These are phyloP conservation scores for Hypanus sabinus DNA, from an alignment of 2,113 vertebrate genomes.

Conservation along the genomic window DNA sequence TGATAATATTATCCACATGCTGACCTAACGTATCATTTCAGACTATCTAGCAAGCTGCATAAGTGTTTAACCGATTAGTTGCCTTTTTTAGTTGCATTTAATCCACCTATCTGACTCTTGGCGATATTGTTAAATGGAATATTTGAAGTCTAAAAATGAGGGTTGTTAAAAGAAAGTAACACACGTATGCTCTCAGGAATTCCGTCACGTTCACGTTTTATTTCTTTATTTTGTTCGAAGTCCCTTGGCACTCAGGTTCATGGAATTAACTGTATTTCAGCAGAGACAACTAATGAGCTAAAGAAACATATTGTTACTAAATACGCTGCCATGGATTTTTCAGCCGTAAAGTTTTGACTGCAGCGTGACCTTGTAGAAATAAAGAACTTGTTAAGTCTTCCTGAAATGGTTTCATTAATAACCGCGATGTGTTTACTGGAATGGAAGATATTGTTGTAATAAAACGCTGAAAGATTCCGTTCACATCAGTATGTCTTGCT, in stretches of 20 bases:
- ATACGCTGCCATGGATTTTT: neutral
- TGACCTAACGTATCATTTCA: neutral
- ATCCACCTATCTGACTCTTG: neutral
- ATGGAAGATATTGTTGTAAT: neutral
- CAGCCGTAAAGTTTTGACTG: neutral
- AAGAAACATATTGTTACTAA: neutral
- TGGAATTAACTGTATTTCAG: neutral
- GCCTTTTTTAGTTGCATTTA: neutral
- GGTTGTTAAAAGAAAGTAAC: neutral
- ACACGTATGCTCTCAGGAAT: neutral
- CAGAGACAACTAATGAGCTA: neutral
- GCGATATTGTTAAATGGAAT: neutral
- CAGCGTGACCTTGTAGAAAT: neutral
- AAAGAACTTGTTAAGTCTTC: neutral
- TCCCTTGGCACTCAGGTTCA: neutral
- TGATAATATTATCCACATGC: neutral
- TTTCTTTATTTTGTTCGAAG: neutral
- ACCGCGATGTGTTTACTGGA: neutral
- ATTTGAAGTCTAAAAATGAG: neutral
- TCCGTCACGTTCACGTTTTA: neutral
- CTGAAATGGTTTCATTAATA: neutral
- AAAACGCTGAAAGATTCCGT: neutral
- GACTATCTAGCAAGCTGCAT: neutral
- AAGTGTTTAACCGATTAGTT: neutral
- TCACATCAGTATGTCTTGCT: neutral